Conservation (phyloP, 2,113 vertebrate species). For the Microtus pennsylvanicus region DNA sequence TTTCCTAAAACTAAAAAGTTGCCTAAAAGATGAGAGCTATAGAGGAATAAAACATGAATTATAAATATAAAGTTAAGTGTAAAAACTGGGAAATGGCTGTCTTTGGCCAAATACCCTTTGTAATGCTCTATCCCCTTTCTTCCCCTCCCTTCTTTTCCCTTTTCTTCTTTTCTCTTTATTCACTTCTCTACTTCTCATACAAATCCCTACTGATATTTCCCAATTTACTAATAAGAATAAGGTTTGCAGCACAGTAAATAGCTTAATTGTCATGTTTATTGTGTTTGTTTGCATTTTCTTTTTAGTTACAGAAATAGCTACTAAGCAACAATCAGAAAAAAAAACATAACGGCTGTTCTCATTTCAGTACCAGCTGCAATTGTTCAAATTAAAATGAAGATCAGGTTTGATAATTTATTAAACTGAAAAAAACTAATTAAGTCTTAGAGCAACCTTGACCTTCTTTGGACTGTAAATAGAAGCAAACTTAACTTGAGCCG, state of each 20-base stretch:
- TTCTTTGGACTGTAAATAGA: neutral
- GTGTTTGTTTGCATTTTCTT: neutral
- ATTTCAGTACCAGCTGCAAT: neutral
- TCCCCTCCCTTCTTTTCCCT: neutral
- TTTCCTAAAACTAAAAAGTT: slow-evolving; percentile 6
- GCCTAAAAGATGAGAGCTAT: neutral
- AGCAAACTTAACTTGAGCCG: neutral
- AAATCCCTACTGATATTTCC: neutral
- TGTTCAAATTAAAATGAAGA: neutral
- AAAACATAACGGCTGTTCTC: neutral
- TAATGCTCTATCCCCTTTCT: neutral
- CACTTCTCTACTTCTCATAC: neutral
- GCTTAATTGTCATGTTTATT: neutral
- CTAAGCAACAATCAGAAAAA: neutral
- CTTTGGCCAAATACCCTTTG: neutral
- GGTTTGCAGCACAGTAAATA: neutral
- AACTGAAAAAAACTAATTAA: neutral
- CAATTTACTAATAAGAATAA: neutral
- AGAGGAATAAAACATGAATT: neutral
- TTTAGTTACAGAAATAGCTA: neutral
- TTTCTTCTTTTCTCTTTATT: no score
- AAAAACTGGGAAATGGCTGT: neutral
- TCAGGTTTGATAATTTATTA: neutral
- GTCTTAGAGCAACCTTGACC: neutral
- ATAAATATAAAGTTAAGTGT: neutral